Conservation (phyloP, 2,888 invertebrate genomes). For the Amiota communis region DNA sequence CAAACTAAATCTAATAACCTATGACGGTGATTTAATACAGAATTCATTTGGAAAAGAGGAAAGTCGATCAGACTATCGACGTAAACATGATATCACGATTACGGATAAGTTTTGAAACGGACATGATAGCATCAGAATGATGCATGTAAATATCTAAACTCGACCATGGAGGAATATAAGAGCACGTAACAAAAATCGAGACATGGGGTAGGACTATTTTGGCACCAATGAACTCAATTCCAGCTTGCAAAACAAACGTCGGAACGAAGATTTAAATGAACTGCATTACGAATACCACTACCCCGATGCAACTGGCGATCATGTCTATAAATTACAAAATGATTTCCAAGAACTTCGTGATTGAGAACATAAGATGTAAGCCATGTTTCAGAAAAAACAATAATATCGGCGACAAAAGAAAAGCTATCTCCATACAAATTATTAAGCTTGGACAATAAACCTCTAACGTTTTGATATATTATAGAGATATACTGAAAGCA, state of each 20-base stretch:
- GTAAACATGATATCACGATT: too few species aligned
- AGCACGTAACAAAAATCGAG: background rate
- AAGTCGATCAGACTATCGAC: too few species aligned
- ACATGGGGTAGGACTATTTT: background rate
- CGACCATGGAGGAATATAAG: background rate
- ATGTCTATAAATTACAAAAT: too few species aligned
- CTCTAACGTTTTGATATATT: background rate
- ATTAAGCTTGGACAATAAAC: background rate
- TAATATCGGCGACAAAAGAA: too few species aligned
- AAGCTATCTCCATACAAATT: too few species aligned
- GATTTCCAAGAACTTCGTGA: too few species aligned
- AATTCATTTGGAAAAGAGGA: too few species aligned
- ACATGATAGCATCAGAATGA: background rate
- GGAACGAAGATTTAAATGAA: background rate
- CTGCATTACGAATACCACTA: background rate
- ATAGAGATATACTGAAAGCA: background rate
- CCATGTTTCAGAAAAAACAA: too few species aligned
- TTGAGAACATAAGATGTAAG: too few species aligned
- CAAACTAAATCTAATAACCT: too few species aligned
- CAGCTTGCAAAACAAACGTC: background rate
- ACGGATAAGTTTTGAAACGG: slow-evolving; percentile 1
- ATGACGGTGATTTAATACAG: too few species aligned
- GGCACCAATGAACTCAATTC: background rate
- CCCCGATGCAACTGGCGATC: background rate
- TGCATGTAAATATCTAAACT: background rate